Evolutionary conservation across 2,888 invertebrate genomes (phyloP).

Genomic region (Timandra comae): DNA sequence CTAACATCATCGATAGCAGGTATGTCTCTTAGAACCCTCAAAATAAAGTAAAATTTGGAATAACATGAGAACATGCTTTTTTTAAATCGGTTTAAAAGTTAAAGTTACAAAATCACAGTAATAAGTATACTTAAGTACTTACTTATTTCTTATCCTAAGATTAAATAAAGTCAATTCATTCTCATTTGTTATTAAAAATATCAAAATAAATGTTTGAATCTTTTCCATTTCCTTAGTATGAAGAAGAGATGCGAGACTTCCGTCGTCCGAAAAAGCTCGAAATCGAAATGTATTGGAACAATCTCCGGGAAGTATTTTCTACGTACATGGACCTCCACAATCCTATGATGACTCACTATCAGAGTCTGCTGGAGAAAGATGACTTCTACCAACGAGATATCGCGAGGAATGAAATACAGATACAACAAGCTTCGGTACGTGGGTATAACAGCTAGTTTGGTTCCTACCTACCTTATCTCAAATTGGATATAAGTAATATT

Average conservation of each 20-base stretch:
- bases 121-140: too few relatives aligned
- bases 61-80: too few relatives aligned
- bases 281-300: slow-evolving; percentile 55
- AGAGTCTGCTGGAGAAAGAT: slow-evolving; percentile 58
- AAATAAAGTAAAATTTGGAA: too few relatives aligned
- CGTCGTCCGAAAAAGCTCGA: slow-evolving; percentile 58
- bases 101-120: too few relatives aligned
- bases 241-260: slow-evolving; percentile 58
- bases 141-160: too few relatives aligned
- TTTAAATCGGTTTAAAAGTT: too few relatives aligned
- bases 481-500: too few relatives aligned
- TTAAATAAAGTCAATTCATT: too few relatives aligned
- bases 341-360: slow-evolving; percentile 64
- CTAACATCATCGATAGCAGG: too few relatives aligned
- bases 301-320: slow-evolving; percentile 54
- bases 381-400: slow-evolving; percentile 73
- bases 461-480: too few relatives aligned
- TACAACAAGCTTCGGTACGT: slow-evolving; percentile 52
- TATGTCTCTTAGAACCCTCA: too few relatives aligned
- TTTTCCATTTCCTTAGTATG: slow-evolving; percentile 38
- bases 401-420: slow-evolving; percentile 51
- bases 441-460: not conserved
- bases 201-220: slow-evolving; percentile 4
- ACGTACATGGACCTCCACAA: slow-evolving; percentile 56
- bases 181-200: not conserved